Base-by-base conservation (phyloP, 2,113 vertebrate species). In the Mystacornis crossleyi region DNA sequence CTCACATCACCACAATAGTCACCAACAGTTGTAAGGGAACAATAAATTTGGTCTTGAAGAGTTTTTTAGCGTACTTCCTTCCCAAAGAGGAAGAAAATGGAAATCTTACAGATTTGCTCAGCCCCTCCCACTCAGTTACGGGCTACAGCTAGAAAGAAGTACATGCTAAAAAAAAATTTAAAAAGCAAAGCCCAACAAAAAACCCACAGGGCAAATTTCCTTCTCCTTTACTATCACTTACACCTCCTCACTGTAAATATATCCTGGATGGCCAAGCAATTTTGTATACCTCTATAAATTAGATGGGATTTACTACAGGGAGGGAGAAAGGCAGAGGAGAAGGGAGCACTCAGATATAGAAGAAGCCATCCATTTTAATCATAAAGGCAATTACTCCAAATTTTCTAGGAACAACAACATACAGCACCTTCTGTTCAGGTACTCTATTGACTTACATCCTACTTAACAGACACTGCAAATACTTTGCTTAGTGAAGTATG, bases 331-430 rank as follows among this genome's bases (percentile, higher is more conserved):
- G 82, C n/a, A 82, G 58, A 94, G 47, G 24, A 82, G 60, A 92
- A 94, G 28, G 5, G 42, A 94, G 54, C 54, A 81, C 43, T 89
- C 83, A 86, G 57, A 89, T 81, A 60, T 5, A 89, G 58, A 95
- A 89, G 55, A 3, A 77, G 80, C 15, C 54, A 92, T 86, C 75
- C 36, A 73, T 94, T 95, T 89, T 89, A 83, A 86, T 96, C 91
- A 83, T 48, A 89, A 86, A 96, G 80, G 54, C 54, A 77, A 95
- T 91, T 89, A 91, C 34, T 86, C 14, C 72, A 83, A 20, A 70
- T 95, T 93, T 81, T 45, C 60, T 42, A 50, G 66, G 64, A 78
- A 60, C 34, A 88, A 62, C 80, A 80, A 75, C 20, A 26, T n/a
- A 86, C 34, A 83, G 26, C 64, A 90, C 83, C 60, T 73, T 92